Base-by-base conservation (phyloP, 2,888 invertebrate genomes). In the Bombylius discolor region DNA sequence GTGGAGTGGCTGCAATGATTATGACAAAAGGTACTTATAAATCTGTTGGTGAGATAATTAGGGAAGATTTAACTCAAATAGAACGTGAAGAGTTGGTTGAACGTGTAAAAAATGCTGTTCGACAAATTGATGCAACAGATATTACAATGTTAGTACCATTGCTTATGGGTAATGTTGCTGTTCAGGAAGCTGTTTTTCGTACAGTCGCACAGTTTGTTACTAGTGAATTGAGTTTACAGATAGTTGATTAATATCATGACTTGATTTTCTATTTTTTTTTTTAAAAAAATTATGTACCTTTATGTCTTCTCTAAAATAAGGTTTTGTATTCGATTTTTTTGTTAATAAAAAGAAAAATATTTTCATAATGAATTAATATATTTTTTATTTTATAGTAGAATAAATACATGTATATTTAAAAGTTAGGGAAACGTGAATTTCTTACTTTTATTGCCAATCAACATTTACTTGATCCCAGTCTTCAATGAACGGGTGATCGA, bases 401-500 rank as follows among this genome's bases (percentile, higher is more conserved):
- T 23, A 23, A 23, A 23, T 23, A 23, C 23, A 23, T 23, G 23
- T 23, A 23, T 23, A 23, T 23, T 23, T 23, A 23, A 23, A 23
- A 23, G 23, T 23, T 23, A 23, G 23, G 3, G 23, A 23, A 23
- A 23, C 23, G 3, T 23, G 3, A 23, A 23, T 2, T 23, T 23
- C 23, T 23, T 3, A 23, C 23, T 50, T 47, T 78, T 76, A 90
- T 69, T 87, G 84, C 93, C 93, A 94, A 67, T 91, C 90, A 68
- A 85, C 85, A 77, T 86, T 82, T 12, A 90, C 84, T 60, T 79
- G 76, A 57, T 90, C 89, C 79, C 89, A 92, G 60, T 89, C 87
- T 51, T 70, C 70, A 48, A 94, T 87, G 69, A 95, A 95, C 3
- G 93, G 91, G 64, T 86, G 84, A 70, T 94, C 93, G 56, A 96